Evolutionary conservation across 2,888 invertebrate genomes (phyloP).

Genomic region (Hirtodrosophila confusa): DNA sequence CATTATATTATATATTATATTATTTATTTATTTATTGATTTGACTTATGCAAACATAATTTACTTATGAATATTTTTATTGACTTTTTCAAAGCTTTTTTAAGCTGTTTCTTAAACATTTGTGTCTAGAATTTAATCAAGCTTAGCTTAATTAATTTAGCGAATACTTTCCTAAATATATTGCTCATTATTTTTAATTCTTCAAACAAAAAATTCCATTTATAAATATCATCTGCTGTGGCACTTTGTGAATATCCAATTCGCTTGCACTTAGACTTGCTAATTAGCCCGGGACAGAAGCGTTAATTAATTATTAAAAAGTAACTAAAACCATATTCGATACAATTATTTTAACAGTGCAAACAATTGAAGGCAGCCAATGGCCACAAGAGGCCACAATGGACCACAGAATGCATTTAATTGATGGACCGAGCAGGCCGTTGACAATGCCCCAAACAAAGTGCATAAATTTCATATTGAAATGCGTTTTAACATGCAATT

Average conservation of each 20-base stretch:
- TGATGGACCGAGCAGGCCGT: slow-evolving; percentile 6
- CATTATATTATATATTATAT: too few species aligned
- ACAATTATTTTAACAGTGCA: slow-evolving; percentile 47
- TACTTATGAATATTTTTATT: too few species aligned
- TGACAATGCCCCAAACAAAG: slow-evolving; percentile 23
- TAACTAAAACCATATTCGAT: slow-evolving; percentile 35
- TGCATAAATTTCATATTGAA: slow-evolving; percentile 42
- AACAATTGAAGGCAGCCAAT: slow-evolving; percentile 43
- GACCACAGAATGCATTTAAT: slow-evolving; percentile 15
- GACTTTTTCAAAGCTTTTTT: too few species aligned
- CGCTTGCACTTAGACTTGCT: slow-evolving; percentile 10
- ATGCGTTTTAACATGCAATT: slow-evolving; percentile 64
- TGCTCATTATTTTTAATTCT: too few species aligned
- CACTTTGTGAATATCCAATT: slow-evolving; percentile 7
- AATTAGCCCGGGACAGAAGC: slow-evolving; percentile 17
- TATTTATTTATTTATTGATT: too few species aligned
- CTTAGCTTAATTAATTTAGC: too few species aligned
- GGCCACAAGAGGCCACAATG: slow-evolving; percentile 35
- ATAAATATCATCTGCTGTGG: neutral
- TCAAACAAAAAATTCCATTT: neutral
- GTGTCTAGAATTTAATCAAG: too few species aligned
- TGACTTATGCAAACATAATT: too few species aligned
- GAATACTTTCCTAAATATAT: too few species aligned
- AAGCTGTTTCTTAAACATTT: too few species aligned
- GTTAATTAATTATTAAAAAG: slow-evolving; percentile 35